Conservation (phyloP, 2,797 vertebrate genomes). For the Gymnocypris eckloni region DNA sequence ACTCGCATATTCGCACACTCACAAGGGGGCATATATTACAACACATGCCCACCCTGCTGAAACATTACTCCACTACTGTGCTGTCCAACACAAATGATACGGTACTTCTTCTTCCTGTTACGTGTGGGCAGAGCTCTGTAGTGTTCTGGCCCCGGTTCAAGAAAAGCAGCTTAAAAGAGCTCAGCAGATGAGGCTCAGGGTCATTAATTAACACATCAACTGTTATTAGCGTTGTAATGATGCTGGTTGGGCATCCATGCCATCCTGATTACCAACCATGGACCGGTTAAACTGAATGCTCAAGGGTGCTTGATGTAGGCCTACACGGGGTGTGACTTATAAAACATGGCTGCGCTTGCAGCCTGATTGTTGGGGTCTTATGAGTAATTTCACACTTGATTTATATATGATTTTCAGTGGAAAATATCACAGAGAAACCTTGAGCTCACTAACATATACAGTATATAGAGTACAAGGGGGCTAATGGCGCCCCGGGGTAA, state of each 20-base stretch:
- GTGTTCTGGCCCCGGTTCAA: constrained; percentile 5
- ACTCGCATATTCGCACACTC: neutral
- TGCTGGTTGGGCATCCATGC: constrained; percentile 18
- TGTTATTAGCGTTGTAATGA: constrained; percentile 74
- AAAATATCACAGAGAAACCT: neutral
- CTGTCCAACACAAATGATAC: constrained; percentile 57
- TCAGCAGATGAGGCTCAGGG: constrained; percentile 68
- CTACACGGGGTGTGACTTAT: neutral
- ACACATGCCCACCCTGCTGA: neutral
- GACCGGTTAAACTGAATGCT: constrained; percentile 5
- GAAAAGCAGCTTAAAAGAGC: constrained; percentile 30
- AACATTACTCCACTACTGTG: neutral
- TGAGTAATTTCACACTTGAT: neutral
- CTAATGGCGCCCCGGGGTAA: no score
- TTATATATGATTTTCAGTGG: neutral
- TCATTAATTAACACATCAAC: constrained; percentile 79
- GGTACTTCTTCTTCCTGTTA: constrained; percentile 59
- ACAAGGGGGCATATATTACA: neutral
- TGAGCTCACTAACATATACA: neutral
- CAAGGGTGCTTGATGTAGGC: neutral
- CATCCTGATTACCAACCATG: constrained; percentile 12
- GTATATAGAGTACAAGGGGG: no score
- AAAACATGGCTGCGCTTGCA: neutral
- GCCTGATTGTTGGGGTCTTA: neutral
- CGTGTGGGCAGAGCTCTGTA: neutral